Base-by-base conservation (phyloP, 1,140 invertebrate species). In the Sinonovacula constricta region DNA sequence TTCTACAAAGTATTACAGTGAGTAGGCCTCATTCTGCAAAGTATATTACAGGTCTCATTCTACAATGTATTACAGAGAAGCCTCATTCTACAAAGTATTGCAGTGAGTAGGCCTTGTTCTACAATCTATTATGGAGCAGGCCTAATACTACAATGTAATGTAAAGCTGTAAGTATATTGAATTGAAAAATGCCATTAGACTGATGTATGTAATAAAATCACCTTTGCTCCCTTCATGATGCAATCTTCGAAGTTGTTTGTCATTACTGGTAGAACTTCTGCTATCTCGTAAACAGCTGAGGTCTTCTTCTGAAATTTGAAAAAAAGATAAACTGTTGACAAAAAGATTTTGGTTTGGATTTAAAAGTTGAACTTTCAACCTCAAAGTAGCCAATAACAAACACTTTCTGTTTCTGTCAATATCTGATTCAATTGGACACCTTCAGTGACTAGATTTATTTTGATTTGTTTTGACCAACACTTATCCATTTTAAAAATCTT, bases 231-330 rank as follows among this genome's bases (percentile, higher is more conserved):
- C 84, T 87, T 85, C n/a, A 89, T 71, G 71, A 91, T 90, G 60
- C 85, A 87, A 53, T 90, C 88, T 86, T 91, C 88, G 83, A 89
- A 90, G 70, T 91, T 89, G 71, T 91, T 91, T 30, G 90, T 90
- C 90, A 91, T 91, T 26, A 91, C 87, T 53, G 88, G 88, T 28
- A 88, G 72, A 49, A 91, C 88, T 68, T 91, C 88, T 26, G 84
- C 85, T 45, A 90, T 86, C 82, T 91, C 89, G 88, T 88, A 91
- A 24, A 90, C 72, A 71, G 89, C 88, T 83, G 76, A 82, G 54
- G 80, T 84, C 79, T 91, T 90, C 68, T 89, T 85, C 87, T 89
- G 79, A 80, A 82, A 71, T 49, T 66, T 33, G 31, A 67, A 33
- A 36, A n/a, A n/a, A n/a, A n/a, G n/a, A n/a, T n/a, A n/a, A n/a